Conservation (phyloP, 2,113 vertebrate genomes). For the Callorhinus ursinus region DNA sequence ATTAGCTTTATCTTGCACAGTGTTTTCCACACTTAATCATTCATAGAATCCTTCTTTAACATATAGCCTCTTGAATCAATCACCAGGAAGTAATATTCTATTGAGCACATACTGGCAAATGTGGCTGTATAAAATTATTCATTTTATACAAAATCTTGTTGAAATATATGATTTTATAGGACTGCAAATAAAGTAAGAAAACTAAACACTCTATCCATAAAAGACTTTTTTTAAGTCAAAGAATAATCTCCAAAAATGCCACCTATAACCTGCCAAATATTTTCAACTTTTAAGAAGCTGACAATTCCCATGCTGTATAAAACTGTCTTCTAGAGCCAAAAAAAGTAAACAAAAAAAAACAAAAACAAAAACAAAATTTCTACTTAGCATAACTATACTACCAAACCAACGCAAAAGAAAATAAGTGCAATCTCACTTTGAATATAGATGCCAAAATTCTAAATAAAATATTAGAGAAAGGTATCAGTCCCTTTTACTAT, state of each 20-base stretch:
- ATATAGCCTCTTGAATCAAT: background rate
- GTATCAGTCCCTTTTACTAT: background rate
- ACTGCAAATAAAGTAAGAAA: background rate
- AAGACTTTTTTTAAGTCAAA: background rate
- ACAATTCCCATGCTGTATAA: background rate
- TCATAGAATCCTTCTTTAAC: background rate
- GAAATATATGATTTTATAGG: background rate
- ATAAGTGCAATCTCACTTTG: background rate
- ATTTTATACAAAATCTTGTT: background rate
- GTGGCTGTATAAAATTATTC: background rate
- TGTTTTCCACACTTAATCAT: background rate
- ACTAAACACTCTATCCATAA: background rate
- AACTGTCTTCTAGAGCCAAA: background rate
- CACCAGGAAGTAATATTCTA: background rate
- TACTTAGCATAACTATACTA: background rate
- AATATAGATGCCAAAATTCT: background rate
- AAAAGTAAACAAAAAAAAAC: background rate
- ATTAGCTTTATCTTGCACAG: background rate
- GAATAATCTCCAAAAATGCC: background rate
- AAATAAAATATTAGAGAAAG: background rate
- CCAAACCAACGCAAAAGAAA: background rate
- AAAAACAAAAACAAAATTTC: background rate
- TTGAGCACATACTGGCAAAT: background rate
- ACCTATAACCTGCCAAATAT: background rate
- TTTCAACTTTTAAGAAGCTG: slow-evolving; percentile 18